phyloP scores from a whole-genome alignment of 1,140 invertebrate genomes.

The Oryzaephilus surinamensis region DNA sequence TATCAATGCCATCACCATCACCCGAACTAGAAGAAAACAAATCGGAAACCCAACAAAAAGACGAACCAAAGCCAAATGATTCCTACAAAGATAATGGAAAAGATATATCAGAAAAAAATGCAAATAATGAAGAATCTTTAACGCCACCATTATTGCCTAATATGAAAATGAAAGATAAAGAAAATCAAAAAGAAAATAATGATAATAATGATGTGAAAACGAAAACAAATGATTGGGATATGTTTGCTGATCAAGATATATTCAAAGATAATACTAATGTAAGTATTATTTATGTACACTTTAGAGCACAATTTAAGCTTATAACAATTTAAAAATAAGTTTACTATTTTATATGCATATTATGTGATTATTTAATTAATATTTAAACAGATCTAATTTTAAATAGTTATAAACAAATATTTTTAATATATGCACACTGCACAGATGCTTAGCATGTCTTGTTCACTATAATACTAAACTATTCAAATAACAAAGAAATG shows the following conservation, averaged over 20 bases:
- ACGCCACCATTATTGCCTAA: slow-evolving; percentile 34
- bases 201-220: slow-evolving; percentile 38
- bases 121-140: slow-evolving; percentile 34
- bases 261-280: slow-evolving; percentile 76
- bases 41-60: slow-evolving; percentile 5
- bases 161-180: slow-evolving; percentile 30
- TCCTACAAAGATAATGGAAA: slow-evolving; percentile 20
- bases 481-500: no score
- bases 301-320: no score
- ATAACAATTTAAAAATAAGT: no score
- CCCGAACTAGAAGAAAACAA: no score
- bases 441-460: no score
- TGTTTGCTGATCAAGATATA: slow-evolving; percentile 83
- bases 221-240: slow-evolving; percentile 62
- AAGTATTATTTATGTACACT: slow-evolving; percentile 45
- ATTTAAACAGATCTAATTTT: slow-evolving; percentile 3
- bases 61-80: slow-evolving; percentile 14
- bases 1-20: slow-evolving; percentile 17
- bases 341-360: no score
- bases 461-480: no score
- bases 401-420: no score
- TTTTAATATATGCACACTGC: no score
- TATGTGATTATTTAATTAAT: slow-evolving; percentile 6
- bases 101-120: slow-evolving; percentile 24
- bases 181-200: slow-evolving; percentile 37